These are phyloP conservation scores for Cloeon dipterum DNA, from an alignment of 2,888 invertebrate species.

Conservation along the genomic window DNA sequence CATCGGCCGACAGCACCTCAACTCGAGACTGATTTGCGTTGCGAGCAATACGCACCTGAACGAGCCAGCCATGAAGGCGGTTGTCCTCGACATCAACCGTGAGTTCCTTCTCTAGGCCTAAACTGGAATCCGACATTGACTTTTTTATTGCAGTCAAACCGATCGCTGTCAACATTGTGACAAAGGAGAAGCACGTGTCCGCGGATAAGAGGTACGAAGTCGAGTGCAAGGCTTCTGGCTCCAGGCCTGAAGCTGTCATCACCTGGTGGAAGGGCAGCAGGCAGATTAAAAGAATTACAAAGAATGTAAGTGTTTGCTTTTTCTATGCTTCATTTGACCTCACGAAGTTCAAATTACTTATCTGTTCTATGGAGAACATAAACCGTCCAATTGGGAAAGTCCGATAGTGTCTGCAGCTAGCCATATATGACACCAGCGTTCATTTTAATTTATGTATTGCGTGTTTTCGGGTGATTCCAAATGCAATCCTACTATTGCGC, in stretches of 20 bases:
- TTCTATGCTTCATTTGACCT: no score
- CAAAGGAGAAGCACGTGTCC: constrained; percentile 60
- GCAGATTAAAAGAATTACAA: constrained; percentile 53
- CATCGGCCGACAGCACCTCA: constrained; percentile 60
- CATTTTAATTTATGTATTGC: no score
- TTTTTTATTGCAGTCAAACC: constrained; percentile 54
- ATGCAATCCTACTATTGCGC: no score
- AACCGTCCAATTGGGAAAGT: no score
- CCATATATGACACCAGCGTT: no score
- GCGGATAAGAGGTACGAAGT: constrained; percentile 71
- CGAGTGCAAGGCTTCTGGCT: constrained; percentile 68
- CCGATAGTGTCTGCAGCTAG: no score
- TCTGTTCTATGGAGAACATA: no score
- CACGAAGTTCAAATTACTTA: no score
- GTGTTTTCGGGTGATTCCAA: no score
- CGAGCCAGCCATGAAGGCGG: constrained; percentile 49
- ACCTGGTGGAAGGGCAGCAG: constrained; percentile 79
- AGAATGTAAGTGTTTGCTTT: constrained; percentile 66
- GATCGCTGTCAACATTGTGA: constrained; percentile 56
- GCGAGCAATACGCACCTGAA: constrained; percentile 70
- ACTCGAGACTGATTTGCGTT: constrained; percentile 63
- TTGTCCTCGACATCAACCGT: constrained; percentile 68
- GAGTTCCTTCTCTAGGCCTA: constrained; percentile 28
- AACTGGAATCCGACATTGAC: no score
- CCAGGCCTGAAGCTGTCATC: constrained; percentile 62